These are phyloP conservation scores for Apodemia duryi DNA, from an alignment of 2,888 invertebrate species.

Conservation along the genomic window DNA sequence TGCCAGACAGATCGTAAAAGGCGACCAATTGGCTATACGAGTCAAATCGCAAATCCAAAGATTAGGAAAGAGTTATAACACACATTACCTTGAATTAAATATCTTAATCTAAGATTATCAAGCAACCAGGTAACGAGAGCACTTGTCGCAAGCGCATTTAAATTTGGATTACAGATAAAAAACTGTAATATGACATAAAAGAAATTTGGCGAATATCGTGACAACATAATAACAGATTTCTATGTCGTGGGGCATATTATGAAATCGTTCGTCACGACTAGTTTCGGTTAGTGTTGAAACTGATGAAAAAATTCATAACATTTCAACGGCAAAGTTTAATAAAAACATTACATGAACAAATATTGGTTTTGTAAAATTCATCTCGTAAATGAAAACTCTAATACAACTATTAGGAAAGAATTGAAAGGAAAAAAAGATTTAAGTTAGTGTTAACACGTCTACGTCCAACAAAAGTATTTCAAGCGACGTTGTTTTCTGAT, in stretches of 20 bases:
- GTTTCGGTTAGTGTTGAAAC: background rate
- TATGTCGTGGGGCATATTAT: constrained; percentile 15
- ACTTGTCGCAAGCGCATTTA: background rate
- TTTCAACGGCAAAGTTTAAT: background rate
- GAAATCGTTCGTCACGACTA: constrained; percentile 4
- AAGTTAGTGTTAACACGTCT: too few relatives aligned
- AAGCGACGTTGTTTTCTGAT: too few relatives aligned
- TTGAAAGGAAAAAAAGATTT: too few relatives aligned
- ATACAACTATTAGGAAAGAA: too few relatives aligned
- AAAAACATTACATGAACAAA: background rate
- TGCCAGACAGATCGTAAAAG: too few relatives aligned
- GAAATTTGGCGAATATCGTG: constrained; percentile 17
- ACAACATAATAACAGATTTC: constrained; percentile 18
- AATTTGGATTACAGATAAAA: constrained; percentile 11
- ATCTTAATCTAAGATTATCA: background rate
- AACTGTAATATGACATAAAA: background rate
- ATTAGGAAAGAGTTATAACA: too few relatives aligned
- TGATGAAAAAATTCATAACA: background rate
- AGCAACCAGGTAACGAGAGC: background rate
- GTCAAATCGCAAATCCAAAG: too few relatives aligned
- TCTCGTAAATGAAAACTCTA: too few relatives aligned
- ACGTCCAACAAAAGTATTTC: too few relatives aligned
- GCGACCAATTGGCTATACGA: too few relatives aligned
- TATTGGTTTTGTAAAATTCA: background rate
- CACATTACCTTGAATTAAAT: background rate